phyloP scores from a whole-genome alignment of 2,113 vertebrate genomes.

The Myanophis thanlyinensis region DNA sequence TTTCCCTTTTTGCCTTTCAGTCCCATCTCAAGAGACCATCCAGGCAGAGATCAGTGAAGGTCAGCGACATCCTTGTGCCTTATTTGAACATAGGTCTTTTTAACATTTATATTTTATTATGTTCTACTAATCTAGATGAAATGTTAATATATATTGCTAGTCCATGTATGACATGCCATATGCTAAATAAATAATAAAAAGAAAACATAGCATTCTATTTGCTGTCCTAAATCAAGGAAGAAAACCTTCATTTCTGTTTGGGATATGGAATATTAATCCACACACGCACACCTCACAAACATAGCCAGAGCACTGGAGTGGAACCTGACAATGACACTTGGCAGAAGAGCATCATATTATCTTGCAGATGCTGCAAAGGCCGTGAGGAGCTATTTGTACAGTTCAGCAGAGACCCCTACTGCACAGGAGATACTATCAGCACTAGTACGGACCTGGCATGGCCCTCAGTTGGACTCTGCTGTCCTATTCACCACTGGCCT shows the following conservation, averaged over 20 bases:
- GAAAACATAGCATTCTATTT: constrained; percentile 59
- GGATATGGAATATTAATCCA: constrained; percentile 78
- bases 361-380: constrained; percentile 60
- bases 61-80: too few relatives aligned
- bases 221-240: constrained; percentile 68
- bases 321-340: constrained; percentile 77
- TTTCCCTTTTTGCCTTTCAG: too few relatives aligned
- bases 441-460: constrained; percentile 48
- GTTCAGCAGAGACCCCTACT: constrained; percentile 58
- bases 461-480: constrained; percentile 53
- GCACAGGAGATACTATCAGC: constrained; percentile 68
- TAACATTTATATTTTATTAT: neutral
- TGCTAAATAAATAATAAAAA: neutral
- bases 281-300: constrained; percentile 57
- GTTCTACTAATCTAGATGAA: neutral
- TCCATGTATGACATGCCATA: neutral
- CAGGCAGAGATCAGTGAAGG: too few relatives aligned
- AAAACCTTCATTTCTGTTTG: constrained; percentile 69
- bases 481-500: constrained; percentile 33
- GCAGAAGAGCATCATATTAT: constrained; percentile 66
- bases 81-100: neutral
- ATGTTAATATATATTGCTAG: neutral
- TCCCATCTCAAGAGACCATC: too few relatives aligned
- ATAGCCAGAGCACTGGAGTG: constrained; percentile 61
- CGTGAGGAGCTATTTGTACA: constrained; percentile 69